These are phyloP conservation scores for Tachystola acroxantha DNA, from an alignment of 2,888 invertebrate species.

Conservation along the genomic window DNA sequence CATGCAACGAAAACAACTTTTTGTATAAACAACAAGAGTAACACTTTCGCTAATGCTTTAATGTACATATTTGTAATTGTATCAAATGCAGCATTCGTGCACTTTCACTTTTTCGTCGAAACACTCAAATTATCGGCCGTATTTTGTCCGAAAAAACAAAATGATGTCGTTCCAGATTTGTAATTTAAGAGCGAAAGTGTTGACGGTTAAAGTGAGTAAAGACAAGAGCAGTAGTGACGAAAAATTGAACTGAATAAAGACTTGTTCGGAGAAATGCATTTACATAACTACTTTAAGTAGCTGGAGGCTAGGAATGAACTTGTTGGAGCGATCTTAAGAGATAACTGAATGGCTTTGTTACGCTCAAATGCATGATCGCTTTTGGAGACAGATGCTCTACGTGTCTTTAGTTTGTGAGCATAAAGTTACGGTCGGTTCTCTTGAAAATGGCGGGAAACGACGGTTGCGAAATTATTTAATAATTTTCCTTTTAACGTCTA, in stretches of 20 bases:
- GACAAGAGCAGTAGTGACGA: constrained; percentile 48
- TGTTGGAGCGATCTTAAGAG: neutral
- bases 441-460: too few relatives aligned
- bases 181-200: constrained; percentile 45
- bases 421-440: too few relatives aligned
- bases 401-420: too few relatives aligned
- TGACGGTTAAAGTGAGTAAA: constrained; percentile 30
- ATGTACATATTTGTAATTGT: constrained; percentile 19
- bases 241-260: constrained; percentile 41
- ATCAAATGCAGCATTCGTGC: too few relatives aligned
- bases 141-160: constrained; percentile 3
- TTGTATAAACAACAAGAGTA: constrained; percentile 29
- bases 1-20: constrained; percentile 14
- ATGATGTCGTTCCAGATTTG: constrained; percentile 13
- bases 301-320: neutral
- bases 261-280: constrained; percentile 59
- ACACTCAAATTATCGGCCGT: neutral
- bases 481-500: too few relatives aligned
- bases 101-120: constrained; percentile 9
- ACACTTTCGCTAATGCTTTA: constrained; percentile 21
- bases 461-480: too few relatives aligned
- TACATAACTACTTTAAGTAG: constrained; percentile 48
- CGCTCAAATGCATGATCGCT: too few relatives aligned
- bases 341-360: too few relatives aligned
- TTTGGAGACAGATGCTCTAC: too few relatives aligned